These are phyloP conservation scores for Catharus fuscescens DNA, from an alignment of 2,113 vertebrate species.

Conservation along the genomic window DNA sequence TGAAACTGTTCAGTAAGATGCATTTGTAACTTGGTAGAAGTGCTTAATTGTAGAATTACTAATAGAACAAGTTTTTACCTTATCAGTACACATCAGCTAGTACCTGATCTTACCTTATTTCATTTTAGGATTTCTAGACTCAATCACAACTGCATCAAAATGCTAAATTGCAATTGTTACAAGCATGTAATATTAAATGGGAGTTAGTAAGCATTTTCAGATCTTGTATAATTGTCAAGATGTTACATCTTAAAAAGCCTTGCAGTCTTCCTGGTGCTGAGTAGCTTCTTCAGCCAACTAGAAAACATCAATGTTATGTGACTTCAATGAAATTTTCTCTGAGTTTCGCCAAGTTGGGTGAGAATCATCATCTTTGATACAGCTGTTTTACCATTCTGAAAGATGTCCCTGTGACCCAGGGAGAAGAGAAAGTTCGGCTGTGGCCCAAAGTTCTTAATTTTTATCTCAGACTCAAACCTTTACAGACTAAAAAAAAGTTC, in stretches of 20 bases:
- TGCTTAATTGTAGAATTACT: background rate
- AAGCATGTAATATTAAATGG: background rate
- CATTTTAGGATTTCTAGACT: background rate
- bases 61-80: background rate
- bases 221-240: background rate
- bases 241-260: background rate
- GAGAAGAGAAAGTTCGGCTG: background rate
- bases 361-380: background rate
- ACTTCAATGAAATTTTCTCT: background rate
- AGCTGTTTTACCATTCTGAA: background rate
- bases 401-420: background rate
- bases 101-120: background rate
- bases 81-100: background rate
- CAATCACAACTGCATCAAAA: background rate
- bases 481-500: background rate
- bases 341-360: background rate
- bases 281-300: background rate
- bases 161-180: background rate
- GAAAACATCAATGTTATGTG: background rate
- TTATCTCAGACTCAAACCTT: background rate
- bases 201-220: background rate
- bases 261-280: background rate
- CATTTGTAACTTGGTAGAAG: background rate
- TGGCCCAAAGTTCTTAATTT: background rate
- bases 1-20: background rate